phyloP scores from a whole-genome alignment of 1,140 invertebrate genomes.

The Caenorhabditis tropicalis region DNA sequence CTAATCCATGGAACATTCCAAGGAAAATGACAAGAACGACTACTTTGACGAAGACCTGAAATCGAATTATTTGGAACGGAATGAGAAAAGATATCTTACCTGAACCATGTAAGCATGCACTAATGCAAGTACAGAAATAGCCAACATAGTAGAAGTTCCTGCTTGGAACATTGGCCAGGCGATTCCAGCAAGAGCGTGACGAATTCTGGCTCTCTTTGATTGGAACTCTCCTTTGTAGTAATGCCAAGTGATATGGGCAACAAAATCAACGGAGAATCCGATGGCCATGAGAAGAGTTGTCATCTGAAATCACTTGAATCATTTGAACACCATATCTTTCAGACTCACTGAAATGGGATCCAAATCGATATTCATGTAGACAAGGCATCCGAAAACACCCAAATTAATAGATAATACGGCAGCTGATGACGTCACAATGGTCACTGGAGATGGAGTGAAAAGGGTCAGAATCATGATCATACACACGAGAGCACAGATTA shows the following conservation, averaged over 20 bases:
- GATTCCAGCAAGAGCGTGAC: constrained; percentile 85
- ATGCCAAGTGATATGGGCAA: constrained; percentile 74
- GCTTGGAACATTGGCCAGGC: constrained; percentile 95
- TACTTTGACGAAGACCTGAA: constrained; percentile 70
- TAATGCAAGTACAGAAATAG: constrained; percentile 83
- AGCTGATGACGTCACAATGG: constrained; percentile 72
- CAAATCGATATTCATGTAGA: constrained; percentile 72
- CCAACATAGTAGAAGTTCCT: constrained; percentile 88
- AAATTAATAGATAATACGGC: constrained; percentile 73
- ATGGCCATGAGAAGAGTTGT: constrained; percentile 74
- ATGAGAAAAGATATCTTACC: neutral
- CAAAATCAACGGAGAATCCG: constrained; percentile 74
- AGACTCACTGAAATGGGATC: constrained; percentile 74
- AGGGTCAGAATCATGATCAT: constrained; percentile 73
- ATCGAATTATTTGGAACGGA: neutral
- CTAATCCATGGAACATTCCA: constrained; percentile 56
- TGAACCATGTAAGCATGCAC: constrained; percentile 87
- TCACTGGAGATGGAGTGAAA: constrained; percentile 73
- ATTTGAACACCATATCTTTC: neutral
- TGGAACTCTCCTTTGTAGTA: constrained; percentile 74
- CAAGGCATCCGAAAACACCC: constrained; percentile 73
- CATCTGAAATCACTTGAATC: neutral
- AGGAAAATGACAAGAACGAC: constrained; percentile 73
- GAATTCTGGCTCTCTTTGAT: constrained; percentile 82
- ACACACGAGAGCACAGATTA: constrained; percentile 73